These are phyloP conservation scores for Mya arenaria DNA, from an alignment of 1,140 invertebrate genomes.

Conservation along the genomic window DNA sequence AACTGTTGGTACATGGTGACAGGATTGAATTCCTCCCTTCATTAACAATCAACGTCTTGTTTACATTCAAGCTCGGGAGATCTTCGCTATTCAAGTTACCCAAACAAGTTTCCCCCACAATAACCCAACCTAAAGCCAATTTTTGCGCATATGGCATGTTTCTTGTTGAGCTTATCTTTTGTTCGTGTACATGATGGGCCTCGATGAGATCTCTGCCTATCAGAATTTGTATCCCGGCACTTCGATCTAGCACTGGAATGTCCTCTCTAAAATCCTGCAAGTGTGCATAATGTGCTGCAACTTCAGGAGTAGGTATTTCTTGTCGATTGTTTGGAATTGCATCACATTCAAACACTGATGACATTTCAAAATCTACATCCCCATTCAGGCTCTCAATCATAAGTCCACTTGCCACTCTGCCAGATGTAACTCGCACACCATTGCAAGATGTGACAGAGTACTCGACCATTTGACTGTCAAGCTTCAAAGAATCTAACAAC, in stretches of 20 bases:
- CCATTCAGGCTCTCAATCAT: slow-evolving; percentile 19
- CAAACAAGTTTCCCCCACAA: slow-evolving; percentile 8
- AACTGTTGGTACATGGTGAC: background rate
- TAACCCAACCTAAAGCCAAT: slow-evolving; percentile 25
- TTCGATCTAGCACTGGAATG: background rate
- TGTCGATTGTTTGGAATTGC: slow-evolving; percentile 3
- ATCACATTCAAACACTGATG: slow-evolving; percentile 22
- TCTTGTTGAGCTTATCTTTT: background rate
- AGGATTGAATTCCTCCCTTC: background rate
- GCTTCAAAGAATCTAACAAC: slow-evolving; percentile 29
- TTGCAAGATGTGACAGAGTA: slow-evolving; percentile 29
- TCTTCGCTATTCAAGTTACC: background rate
- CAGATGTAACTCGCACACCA: background rate
- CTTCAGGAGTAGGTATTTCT: slow-evolving; percentile 36
- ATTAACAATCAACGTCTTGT: background rate
- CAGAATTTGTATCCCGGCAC: background rate
- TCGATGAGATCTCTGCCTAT: background rate
- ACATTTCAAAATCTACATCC: background rate
- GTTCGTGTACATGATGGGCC: background rate
- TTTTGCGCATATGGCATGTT: background rate
- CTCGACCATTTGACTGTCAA: background rate
- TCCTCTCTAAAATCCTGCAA: background rate
- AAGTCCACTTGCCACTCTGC: slow-evolving; percentile 7
- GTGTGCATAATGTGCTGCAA: slow-evolving; percentile 9
- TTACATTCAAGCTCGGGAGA: background rate